These are phyloP conservation scores for Clistopyga incitator DNA, from an alignment of 2,888 invertebrate genomes.

Conservation along the genomic window DNA sequence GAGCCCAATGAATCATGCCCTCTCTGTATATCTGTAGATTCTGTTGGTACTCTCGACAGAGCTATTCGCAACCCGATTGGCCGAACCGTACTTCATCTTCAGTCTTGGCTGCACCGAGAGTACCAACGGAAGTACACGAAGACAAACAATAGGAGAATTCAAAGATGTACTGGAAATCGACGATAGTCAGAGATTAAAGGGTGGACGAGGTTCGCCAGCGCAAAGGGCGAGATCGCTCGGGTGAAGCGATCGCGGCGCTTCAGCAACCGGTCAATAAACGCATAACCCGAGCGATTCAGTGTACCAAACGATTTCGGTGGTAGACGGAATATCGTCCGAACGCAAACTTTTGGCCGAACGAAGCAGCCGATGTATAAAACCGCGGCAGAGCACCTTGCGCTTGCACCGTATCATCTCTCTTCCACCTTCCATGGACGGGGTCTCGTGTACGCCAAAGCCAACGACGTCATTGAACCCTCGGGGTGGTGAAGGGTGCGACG, in stretches of 20 bases:
- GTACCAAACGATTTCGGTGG: slow-evolving; percentile 27
- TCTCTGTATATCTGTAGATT: background rate
- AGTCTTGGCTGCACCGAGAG: background rate
- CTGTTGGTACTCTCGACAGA: background rate
- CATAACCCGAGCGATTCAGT: slow-evolving; percentile 13
- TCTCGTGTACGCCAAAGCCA: slow-evolving; percentile 56
- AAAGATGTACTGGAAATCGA: background rate
- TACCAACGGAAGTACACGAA: slow-evolving; percentile 3
- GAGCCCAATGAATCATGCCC: background rate
- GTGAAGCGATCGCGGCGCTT: slow-evolving; percentile 60
- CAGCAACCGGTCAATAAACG: slow-evolving; percentile 39
- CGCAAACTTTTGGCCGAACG: slow-evolving; percentile 55
- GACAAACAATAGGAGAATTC: background rate
- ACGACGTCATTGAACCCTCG: slow-evolving; percentile 80
- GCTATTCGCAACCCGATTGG: slow-evolving; percentile 24
- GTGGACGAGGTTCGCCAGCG: slow-evolving; percentile 15
- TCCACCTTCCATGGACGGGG: slow-evolving; percentile 57
- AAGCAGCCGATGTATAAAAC: slow-evolving; percentile 43
- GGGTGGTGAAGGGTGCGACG: slow-evolving; percentile 60
- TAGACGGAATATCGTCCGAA: slow-evolving; percentile 56
- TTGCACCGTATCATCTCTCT: slow-evolving; percentile 72
- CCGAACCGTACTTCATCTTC: slow-evolving; percentile 36
- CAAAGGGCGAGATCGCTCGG: slow-evolving; percentile 42
- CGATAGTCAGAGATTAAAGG: slow-evolving; percentile 3
- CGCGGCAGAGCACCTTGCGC: slow-evolving; percentile 58